A percentile compares a stretch with the other conserved stretches of the same genome.
These are phyloP conservation scores for Enteromius anoplus DNA, from an alignment of 2,797 vertebrate genomes.

Conservation along the genomic window DNA sequence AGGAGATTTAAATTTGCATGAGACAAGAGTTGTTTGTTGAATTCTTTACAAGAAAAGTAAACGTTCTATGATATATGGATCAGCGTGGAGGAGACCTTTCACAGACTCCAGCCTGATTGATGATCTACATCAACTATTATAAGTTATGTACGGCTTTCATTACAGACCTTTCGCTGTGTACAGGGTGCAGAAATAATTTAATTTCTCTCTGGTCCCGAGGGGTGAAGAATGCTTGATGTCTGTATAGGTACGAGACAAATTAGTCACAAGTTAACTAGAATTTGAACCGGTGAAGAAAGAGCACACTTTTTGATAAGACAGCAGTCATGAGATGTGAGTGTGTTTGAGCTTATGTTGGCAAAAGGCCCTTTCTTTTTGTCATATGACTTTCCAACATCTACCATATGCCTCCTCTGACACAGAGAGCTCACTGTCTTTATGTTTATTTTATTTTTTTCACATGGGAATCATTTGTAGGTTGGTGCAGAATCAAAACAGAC, in stretches of 20 bases:
- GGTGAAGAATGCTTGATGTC: background rate
- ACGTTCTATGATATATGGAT: conserved; percentile 14
- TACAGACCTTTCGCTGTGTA: conserved; percentile 16
- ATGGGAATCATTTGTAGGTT: background rate
- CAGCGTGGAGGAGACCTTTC: conserved; percentile 10
- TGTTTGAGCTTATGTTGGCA: background rate
- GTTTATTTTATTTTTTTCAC: conserved; percentile 25
- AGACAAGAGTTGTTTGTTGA: conserved; percentile 28
- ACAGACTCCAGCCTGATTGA: conserved; percentile 32
- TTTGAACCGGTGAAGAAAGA: conserved; percentile 12
- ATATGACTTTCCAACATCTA: conserved; percentile 24
- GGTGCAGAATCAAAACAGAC: background rate
- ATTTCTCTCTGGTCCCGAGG: conserved; percentile 22
- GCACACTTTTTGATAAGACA: conserved; percentile 3
- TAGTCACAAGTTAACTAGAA: conserved; percentile 34
- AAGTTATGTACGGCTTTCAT: conserved; percentile 28
- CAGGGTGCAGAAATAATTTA: conserved; percentile 5
- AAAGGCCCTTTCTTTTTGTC: conserved; percentile 22
- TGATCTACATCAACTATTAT: conserved; percentile 16
- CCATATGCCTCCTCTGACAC: conserved; percentile 37
- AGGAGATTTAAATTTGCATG: conserved; percentile 26
- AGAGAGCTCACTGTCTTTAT: conserved; percentile 28
- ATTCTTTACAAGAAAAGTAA: conserved; percentile 13
- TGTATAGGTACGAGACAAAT: conserved; percentile 18
- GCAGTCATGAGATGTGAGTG: conserved; percentile 28